A percentile compares a stretch with the other conserved stretches of the same genome.
Conservation (phyloP, 2,113 vertebrate species). For the Antennarius striatus region DNA sequence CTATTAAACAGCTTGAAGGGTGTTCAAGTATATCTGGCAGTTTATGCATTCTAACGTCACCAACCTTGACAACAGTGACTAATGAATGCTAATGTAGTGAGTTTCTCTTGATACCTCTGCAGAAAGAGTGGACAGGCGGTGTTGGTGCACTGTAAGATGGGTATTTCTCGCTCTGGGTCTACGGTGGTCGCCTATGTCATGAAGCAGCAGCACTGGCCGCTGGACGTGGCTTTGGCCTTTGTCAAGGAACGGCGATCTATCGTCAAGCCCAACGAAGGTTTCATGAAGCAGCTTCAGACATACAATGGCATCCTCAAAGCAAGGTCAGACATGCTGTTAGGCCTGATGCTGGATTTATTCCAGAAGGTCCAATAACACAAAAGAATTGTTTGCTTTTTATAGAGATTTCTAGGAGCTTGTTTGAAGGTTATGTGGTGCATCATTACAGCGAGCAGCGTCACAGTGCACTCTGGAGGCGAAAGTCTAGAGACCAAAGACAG, state of each 20-base stretch:
- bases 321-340: conserved; percentile 75
- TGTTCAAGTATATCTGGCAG: no score
- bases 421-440: background rate
- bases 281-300: conserved; percentile 91
- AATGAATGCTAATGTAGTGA: background rate
- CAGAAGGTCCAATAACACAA: no score
- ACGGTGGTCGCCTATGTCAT: conserved; percentile 92
- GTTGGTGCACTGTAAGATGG: conserved; percentile 97
- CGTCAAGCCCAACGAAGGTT: conserved; percentile 89
- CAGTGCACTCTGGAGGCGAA: conserved; percentile 80
- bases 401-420: background rate
- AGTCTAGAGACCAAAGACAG: conserved; percentile 72
- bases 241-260: conserved; percentile 84
- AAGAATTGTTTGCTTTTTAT: no score
- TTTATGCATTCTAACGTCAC: no score
- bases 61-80: no score
- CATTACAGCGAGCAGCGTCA: conserved; percentile 80
- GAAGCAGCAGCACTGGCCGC: conserved; percentile 89
- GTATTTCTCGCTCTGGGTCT: conserved; percentile 91
- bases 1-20: no score
- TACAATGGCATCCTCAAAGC: conserved; percentile 92
- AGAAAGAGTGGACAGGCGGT: conserved; percentile 83
- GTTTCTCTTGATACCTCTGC: conserved; percentile 15
- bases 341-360: background rate
- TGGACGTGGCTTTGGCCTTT: conserved; percentile 83